Base-by-base conservation (phyloP, 1,140 invertebrate genomes). In the Macrosteles quadrilineatus region DNA sequence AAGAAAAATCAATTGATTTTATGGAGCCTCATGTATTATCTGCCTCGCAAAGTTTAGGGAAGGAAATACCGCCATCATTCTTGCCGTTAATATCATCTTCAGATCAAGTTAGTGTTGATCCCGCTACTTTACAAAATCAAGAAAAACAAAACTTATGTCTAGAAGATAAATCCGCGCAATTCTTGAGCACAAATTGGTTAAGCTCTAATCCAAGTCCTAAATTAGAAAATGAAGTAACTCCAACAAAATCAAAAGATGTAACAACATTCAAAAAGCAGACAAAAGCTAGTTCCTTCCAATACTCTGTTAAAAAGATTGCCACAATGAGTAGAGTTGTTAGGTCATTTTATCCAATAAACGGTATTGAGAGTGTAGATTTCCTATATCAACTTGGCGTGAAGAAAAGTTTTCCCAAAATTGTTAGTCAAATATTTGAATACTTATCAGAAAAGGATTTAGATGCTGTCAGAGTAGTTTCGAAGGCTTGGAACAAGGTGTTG, bases 391-490 rank as follows among this genome's bases (percentile, higher is more conserved):
- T 77, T n/a, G 70, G 73, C 2, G 71, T 68, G 6, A 70, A 71
- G 62, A 31, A 63, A 29, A 63, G 67, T 53, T 68, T 72, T 50
- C 36, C 29, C 14, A 29, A 55, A 27, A 68, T 76, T 11, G 29
- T 74, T 11, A 32, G 71, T 40, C 72, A 69, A 68, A 77, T 78
- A 55, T 68, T 77, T 21, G 36, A 29, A 43, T 73, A 72, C 45
- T 65, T 78, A 23, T 68, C 72, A 25, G 75, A 74, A 63, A 59
- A 67, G 43, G 77, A 78, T 73, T 50, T 78, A 14, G 32, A 66
- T 17, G 72, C 45, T 67, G 65, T 74, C 11, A 68, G 68, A 14
- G 57, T 70, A 50, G 77, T 78, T 2, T 78, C 76, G 0, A 76
- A 76, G 74, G 64, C 69, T 47, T 77, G 76, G 76, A 71, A 72